Evolutionary conservation across 2,888 invertebrate species (phyloP), one percentile per base, ranked within the genome.

Genomic region (Agrilus mali): DNA sequence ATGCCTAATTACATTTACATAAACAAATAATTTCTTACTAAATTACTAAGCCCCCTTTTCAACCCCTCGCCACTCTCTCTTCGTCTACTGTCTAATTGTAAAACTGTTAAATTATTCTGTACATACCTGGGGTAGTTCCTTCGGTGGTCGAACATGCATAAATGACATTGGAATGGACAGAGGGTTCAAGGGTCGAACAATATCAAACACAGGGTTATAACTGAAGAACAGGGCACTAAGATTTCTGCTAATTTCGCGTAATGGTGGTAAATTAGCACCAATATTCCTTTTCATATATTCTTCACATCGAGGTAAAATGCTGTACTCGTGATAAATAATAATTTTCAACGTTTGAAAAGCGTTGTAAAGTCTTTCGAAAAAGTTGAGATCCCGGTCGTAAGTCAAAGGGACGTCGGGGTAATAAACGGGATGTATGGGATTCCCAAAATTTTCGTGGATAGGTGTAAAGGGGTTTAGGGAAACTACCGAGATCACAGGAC

Each of bases 381-480:
- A 56, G 13, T 60, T 70, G 45, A 72, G 51, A 46, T 70, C 64
- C 35, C 64, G 60, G 44, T 64, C 43, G 17, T 46, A 50, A 17
- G 51, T 53, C 17, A 60, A 43, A 42, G 57, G 51, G 50, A 58
- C 53, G 41, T 61, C 60, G 1, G 60, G 58, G 41, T 56, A 53
- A n/a, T 59, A 17, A 6, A 55, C 49, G 4, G 58, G 54, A 17
- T 54, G 55, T 40, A 53, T 47, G 1, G 52, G 57, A 45, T 60
- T 58, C 8, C 58, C 59, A 33, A 54, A 48, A 2, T 54, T 53
- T 36, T 51, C 52, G 40, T 60, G 59, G 4, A 48, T 54, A 5
- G 53, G 53, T 13, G 49, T 48, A 38, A 52, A 55, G 3, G 52
- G 56, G n/a, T 54, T 57, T 51, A 59, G 55, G 1, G 60, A 60